Percentiles rank a stretch among this genome's conserved stretches.
These are phyloP conservation scores for Urophycis tenuis DNA, from an alignment of 2,797 vertebrate species.

Conservation along the genomic window DNA sequence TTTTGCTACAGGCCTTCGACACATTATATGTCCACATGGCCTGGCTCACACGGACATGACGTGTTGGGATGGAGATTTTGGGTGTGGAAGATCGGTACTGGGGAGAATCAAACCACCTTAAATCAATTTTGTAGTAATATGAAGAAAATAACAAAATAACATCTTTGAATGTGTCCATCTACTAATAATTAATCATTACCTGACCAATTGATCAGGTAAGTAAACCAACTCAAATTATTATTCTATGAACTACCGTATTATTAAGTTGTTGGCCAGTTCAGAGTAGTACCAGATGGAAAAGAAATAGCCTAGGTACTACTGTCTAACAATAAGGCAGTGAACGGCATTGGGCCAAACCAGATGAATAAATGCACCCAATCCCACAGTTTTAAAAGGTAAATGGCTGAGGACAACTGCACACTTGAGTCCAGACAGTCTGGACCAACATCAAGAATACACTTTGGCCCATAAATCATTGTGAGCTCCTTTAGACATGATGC, in stretches of 20 bases:
- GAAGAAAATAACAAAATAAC: slow-evolving; percentile 41
- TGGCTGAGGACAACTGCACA: not conserved
- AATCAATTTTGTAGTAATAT: slow-evolving; percentile 28
- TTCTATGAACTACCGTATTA: not conserved
- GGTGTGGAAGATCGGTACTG: slow-evolving; percentile 40
- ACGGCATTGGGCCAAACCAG: not conserved
- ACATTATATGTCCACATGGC: slow-evolving; percentile 51
- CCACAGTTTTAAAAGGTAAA: not conserved
- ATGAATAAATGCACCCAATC: not conserved
- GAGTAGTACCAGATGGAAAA: not conserved
- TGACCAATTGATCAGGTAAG: not conserved
- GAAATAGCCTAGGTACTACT: not conserved
- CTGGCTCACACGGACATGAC: slow-evolving; percentile 39
- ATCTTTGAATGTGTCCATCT: slow-evolving; percentile 17
- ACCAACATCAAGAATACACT: slow-evolving; percentile 23
- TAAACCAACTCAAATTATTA: not conserved
- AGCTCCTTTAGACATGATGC: slow-evolving; percentile 27
- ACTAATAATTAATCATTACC: slow-evolving; percentile 8
- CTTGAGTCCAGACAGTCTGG: not conserved
- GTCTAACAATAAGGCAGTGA: not conserved
- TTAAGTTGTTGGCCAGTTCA: not conserved
- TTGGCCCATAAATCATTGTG: slow-evolving; percentile 41
- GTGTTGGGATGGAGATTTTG: slow-evolving; percentile 40
- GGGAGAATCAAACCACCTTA: slow-evolving; percentile 48
- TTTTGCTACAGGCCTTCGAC: slow-evolving; percentile 44